These are phyloP conservation scores for Phengaris arion DNA, from an alignment of 2,888 invertebrate genomes.

Conservation along the genomic window DNA sequence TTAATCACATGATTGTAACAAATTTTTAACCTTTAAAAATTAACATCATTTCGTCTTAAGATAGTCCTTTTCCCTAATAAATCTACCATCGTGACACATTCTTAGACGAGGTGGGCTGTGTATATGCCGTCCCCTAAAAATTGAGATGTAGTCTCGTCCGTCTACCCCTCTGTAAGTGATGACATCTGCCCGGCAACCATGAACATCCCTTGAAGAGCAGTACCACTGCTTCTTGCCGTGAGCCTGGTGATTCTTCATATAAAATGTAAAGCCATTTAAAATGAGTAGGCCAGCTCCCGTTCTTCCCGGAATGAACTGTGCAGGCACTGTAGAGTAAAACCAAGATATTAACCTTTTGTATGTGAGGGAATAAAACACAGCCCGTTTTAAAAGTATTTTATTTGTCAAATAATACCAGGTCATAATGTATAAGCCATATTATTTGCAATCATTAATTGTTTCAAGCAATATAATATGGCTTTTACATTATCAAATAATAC, in stretches of 20 bases:
- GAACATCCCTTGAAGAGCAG: conserved; percentile 70
- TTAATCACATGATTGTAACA: conserved; percentile 53
- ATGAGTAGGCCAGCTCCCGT: conserved; percentile 70
- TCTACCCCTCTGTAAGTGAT: conserved; percentile 69
- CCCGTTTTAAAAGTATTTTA: conserved; percentile 41
- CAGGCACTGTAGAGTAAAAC: conserved; percentile 64
- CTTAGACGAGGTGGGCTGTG: conserved; percentile 67
- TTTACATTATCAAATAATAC: conserved; percentile 2
- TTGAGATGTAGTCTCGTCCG: conserved; percentile 71
- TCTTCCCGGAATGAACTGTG: conserved; percentile 70
- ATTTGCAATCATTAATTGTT: neutral
- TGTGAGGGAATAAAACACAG: conserved; percentile 45
- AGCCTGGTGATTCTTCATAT: conserved; percentile 75
- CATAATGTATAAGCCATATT: conserved; percentile 16
- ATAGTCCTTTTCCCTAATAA: conserved; percentile 66
- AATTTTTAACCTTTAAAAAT: conserved; percentile 42
- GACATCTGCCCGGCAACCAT: conserved; percentile 71
- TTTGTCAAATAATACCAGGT: conserved; percentile 33
- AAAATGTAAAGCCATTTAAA: conserved; percentile 71
- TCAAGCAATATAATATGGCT: conserved; percentile 17
- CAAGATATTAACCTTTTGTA: conserved; percentile 43
- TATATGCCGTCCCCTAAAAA: conserved; percentile 69
- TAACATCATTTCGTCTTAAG: conserved; percentile 47
- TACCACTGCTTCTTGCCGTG: conserved; percentile 76
- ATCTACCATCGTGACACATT: conserved; percentile 71